phyloP scores from a whole-genome alignment of 2,888 invertebrate genomes.

The Octonoba sinensis region DNA sequence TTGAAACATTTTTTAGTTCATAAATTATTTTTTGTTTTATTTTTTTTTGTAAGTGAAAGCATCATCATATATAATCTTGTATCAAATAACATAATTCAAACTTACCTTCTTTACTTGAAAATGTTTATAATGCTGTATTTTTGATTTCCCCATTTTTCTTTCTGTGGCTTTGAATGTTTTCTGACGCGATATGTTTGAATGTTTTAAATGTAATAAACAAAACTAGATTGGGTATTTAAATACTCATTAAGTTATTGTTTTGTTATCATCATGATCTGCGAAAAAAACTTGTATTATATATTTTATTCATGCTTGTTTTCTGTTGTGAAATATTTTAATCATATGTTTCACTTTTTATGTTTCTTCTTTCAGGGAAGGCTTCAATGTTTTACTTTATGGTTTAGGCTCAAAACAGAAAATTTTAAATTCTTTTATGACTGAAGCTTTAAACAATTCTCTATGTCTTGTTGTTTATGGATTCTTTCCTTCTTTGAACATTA shows the following conservation, averaged over 20 bases:
- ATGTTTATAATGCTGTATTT: background rate
- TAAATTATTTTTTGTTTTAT: no score
- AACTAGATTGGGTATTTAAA: no score
- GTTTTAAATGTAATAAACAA: no score
- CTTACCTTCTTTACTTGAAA: background rate
- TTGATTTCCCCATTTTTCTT: background rate
- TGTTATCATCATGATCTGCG: no score
- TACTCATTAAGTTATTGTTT: no score
- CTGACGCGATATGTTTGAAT: no score
- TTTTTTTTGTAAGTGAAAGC: no score
- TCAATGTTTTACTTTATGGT: constrained; percentile 88
- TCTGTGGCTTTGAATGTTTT: background rate
- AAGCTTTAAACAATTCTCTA: constrained; percentile 76
- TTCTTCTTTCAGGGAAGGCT: constrained; percentile 76
- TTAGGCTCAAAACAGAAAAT: constrained; percentile 88
- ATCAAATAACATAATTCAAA: background rate
- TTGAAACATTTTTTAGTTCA: no score
- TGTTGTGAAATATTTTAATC: no score
- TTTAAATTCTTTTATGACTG: constrained; percentile 81
- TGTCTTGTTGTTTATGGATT: constrained; percentile 91
- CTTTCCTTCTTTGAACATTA: constrained; percentile 79
- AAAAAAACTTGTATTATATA: no score
- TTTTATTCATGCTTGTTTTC: no score
- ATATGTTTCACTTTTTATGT: background rate
- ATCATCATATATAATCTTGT: no score